Evolutionary conservation across 35 echinoderm and acorn worm genomes (phyloP).

Genomic region (Heliocidaris erythrogramma): DNA sequence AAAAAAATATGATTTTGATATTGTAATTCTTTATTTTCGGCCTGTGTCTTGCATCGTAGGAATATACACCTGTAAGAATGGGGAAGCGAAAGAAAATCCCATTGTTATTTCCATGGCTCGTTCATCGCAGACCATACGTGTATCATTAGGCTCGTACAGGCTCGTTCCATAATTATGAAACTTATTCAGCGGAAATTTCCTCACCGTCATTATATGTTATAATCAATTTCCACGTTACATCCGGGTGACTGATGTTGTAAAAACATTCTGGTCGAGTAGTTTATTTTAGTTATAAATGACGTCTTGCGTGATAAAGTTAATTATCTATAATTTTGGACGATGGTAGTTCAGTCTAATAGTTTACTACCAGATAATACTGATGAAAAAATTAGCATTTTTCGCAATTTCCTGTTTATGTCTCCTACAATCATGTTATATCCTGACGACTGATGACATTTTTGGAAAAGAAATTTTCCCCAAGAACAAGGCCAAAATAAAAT

Average conservation of each 20-base stretch:
- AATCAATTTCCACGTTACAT: neutral
- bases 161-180: neutral
- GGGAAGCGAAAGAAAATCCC: neutral
- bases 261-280: neutral
- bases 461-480: neutral
- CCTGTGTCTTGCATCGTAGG: too few species aligned
- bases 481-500: neutral
- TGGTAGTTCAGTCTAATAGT: neutral
- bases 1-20: neutral
- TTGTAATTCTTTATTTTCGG: neutral
- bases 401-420: constrained; percentile 3
- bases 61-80: neutral
- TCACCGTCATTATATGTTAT: neutral
- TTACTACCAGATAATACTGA: neutral
- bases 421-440: neutral
- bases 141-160: neutral
- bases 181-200: neutral
- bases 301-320: neutral
- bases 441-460: neutral
- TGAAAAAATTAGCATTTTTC: neutral
- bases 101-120: neutral
- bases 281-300: neutral
- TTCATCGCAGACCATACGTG: neutral
- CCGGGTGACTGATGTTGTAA: neutral
- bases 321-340: neutral